phyloP scores from a whole-genome alignment of 2,888 invertebrate genomes.

The Watsonalla cultraria region DNA sequence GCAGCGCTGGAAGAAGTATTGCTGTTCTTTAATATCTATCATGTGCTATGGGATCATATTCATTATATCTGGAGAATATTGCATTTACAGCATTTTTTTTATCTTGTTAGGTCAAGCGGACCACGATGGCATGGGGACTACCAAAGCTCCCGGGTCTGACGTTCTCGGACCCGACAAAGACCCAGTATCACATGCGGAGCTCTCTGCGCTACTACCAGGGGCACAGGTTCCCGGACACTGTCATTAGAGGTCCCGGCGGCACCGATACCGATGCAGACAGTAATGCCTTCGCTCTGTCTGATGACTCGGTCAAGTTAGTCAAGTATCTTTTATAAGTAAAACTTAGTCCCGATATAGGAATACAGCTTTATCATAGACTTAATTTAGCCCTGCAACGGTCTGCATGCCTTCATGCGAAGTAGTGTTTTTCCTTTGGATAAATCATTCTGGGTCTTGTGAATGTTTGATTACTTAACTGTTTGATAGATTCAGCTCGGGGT shows the following conservation, averaged over 20 bases:
- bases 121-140: slow-evolving; percentile 76
- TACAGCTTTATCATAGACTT: not conserved
- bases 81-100: too few species aligned
- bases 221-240: slow-evolving; percentile 77
- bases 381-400: too few species aligned
- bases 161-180: slow-evolving; percentile 82
- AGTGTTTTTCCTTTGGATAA: too few species aligned
- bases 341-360: not conserved
- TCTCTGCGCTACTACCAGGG: slow-evolving; percentile 84
- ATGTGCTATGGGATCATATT: too few species aligned
- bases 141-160: slow-evolving; percentile 85
- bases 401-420: too few species aligned
- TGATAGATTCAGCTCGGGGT: not conserved
- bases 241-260: slow-evolving; percentile 79
- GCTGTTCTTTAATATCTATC: slow-evolving; percentile 6
- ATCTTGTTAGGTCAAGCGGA: not conserved
- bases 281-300: slow-evolving; percentile 74
- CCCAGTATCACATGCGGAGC: slow-evolving; percentile 79
- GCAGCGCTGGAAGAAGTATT: slow-evolving; percentile 3
- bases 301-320: slow-evolving; percentile 74
- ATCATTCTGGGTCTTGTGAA: too few species aligned
- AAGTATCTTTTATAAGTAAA: not conserved
- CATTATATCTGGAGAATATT: too few species aligned
- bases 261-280: slow-evolving; percentile 80
- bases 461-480: too few species aligned